Evolutionary conservation across 2,113 vertebrate genomes (phyloP), one percentile per base, ranked within the genome.

Genomic region (Entelurus aequoreus): DNA sequence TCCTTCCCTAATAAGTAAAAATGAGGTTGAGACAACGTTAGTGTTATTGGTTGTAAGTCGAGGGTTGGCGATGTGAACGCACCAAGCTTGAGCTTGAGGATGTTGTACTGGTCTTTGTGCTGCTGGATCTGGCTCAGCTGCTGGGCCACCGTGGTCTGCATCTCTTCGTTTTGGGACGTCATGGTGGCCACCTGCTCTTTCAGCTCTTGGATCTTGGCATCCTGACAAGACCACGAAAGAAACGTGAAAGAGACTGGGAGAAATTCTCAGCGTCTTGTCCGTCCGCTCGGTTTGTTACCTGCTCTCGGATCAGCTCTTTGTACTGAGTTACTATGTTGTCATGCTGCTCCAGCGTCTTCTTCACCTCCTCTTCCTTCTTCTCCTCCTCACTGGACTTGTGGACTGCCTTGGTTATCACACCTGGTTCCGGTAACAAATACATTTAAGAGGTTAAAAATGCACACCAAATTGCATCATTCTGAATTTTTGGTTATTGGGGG

Each of bases 311-410:
- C 82, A 99, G 90, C 63, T 94, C 96, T 84, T 99, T 99, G 83
- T 99, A 99, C 85, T 94, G 96, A 67, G 93, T 95, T 75, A 99
- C 93, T 35, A 99, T 98, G 83, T 88, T 99, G 89, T 99, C 96
- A 15, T 99, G 95, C 50, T 99, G 95, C 66, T 99, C 96, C 78
- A 99, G 65, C 0, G 95, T 95, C 89, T 99, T 99, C 88, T 98
- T 98, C 62, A 96, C 95, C 71, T 99, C 97, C 72, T 99, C 96
- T 72, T 99, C 97, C 77, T 99, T 95, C 78, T 97, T 93, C 74
- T 99, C 97, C 75, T 99, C 97, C 84, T 98, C 97, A 7, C 91
- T 97, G 61, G 97, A 98, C 81, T 97, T 99, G 81, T 98, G 95
- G 81, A 99, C 93, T 1, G 97, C 94, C 83, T 99, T 99, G 58